Conservation (phyloP, 2,113 vertebrate species). For the Pantherophis guttatus region DNA sequence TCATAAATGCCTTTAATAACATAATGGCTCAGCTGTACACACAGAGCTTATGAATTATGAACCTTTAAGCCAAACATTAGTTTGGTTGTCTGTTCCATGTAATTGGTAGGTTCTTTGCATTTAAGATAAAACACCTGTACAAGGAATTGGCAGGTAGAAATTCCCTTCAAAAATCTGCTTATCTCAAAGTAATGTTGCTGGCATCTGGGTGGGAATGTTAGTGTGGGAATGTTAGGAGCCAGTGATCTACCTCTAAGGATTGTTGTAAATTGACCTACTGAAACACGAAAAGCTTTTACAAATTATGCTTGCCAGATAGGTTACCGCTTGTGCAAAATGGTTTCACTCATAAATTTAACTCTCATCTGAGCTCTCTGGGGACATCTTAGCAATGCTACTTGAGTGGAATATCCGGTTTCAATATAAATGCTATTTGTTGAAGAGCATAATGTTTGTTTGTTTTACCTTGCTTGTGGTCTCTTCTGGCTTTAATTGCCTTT, state of each 20-base stretch:
- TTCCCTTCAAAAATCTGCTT: neutral
- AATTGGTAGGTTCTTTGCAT: neutral
- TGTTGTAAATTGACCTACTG: neutral
- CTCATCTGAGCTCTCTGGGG: neutral
- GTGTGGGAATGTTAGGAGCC: neutral
- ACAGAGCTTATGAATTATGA: constrained; percentile 16
- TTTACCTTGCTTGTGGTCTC: constrained; percentile 16
- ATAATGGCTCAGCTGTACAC: constrained; percentile 17
- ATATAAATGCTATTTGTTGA: neutral
- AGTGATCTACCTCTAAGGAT: neutral
- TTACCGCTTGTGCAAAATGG: neutral
- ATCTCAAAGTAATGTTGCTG: neutral
- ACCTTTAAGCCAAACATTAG: constrained; percentile 11
- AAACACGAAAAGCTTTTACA: neutral
- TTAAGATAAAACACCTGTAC: neutral
- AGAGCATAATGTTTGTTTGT: neutral
- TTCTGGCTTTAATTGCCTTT: constrained; percentile 7
- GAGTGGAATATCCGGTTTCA: constrained; percentile 1
- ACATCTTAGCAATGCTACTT: neutral
- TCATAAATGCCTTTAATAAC: constrained; percentile 28
- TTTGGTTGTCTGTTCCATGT: constrained; percentile 2
- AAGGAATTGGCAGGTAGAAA: neutral
- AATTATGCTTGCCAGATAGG: neutral
- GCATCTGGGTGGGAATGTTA: neutral
- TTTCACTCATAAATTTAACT: neutral